Evolutionary conservation across 2,797 vertebrate species (phyloP).

Genomic region (Macropus fuliginosus): DNA sequence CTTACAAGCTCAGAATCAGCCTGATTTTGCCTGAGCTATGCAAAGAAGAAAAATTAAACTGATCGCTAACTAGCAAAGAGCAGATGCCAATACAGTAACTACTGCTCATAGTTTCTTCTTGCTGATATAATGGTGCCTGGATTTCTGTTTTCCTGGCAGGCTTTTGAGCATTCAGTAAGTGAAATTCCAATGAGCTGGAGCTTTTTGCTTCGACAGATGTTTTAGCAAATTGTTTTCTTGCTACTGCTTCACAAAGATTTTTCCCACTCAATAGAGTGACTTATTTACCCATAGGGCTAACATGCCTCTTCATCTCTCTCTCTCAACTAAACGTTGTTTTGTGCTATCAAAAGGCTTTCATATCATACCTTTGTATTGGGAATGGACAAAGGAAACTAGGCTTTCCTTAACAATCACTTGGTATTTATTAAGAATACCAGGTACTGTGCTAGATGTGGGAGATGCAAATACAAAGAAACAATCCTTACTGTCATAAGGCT

Average conservation of each 20-base stretch:
- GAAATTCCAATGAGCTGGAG: constrained; percentile 57
- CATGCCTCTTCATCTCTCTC: not conserved
- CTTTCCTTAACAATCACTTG: not conserved
- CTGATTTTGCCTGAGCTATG: not conserved
- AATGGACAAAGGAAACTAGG: rapidly evolving
- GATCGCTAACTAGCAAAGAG: constrained; percentile 9
- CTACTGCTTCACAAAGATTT: constrained; percentile 22
- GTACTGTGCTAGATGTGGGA: not conserved
- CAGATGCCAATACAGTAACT: not conserved
- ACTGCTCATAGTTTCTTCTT: constrained; percentile 1
- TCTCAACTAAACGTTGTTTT: not conserved
- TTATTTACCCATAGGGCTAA: not conserved
- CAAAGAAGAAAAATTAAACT: not conserved
- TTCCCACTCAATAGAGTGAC: constrained; percentile 14
- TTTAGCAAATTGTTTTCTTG: constrained; percentile 54
- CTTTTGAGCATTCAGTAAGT: not conserved
- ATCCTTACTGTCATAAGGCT: not conserved
- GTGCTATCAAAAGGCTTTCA: not conserved
- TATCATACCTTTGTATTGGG: not conserved
- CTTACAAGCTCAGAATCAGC: not conserved
- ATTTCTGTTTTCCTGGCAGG: constrained; percentile 57
- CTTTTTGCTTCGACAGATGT: constrained; percentile 59
- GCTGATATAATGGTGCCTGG: not conserved
- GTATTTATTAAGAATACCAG: too few relatives aligned
- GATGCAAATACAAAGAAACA: not conserved